A percentile compares a stretch with the other conserved stretches of the same genome.
Evolutionary conservation across 2,113 vertebrate genomes (phyloP).

Genomic region (Pelusios castaneus): DNA sequence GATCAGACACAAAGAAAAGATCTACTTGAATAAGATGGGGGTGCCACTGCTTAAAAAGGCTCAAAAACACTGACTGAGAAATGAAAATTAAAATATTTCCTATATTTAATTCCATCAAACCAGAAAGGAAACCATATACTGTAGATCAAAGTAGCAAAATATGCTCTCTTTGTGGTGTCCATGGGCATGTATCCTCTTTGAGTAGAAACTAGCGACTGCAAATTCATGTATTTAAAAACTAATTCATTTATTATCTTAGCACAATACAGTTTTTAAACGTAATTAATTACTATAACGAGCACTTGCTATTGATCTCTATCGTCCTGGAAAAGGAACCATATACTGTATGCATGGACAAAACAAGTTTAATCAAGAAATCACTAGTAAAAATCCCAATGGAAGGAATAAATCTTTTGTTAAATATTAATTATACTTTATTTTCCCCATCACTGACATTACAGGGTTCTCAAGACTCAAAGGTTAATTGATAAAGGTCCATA

Average conservation of each 20-base stretch:
- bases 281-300: neutral
- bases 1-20: constrained; percentile 40
- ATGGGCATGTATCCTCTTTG: neutral
- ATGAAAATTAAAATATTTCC: constrained; percentile 42
- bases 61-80: constrained; percentile 41
- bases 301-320: constrained; percentile 44
- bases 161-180: neutral
- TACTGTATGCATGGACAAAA: constrained; percentile 9
- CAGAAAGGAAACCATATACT: neutral
- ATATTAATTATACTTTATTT: constrained; percentile 55
- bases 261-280: neutral
- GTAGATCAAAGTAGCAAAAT: constrained; percentile 1
- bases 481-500: constrained; percentile 37
- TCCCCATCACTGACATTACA: constrained; percentile 31
- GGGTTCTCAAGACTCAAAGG: constrained; percentile 6
- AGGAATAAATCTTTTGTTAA: constrained; percentile 53
- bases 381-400: constrained; percentile 27
- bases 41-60: constrained; percentile 18
- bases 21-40: constrained; percentile 10
- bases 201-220: neutral
- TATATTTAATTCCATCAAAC: constrained; percentile 30
- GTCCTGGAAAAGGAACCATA: constrained; percentile 18
- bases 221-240: neutral
- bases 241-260: constrained; percentile 5
- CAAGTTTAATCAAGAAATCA: neutral